phyloP scores from a whole-genome alignment of 2,113 vertebrate species.

The Oryzias melastigma region DNA sequence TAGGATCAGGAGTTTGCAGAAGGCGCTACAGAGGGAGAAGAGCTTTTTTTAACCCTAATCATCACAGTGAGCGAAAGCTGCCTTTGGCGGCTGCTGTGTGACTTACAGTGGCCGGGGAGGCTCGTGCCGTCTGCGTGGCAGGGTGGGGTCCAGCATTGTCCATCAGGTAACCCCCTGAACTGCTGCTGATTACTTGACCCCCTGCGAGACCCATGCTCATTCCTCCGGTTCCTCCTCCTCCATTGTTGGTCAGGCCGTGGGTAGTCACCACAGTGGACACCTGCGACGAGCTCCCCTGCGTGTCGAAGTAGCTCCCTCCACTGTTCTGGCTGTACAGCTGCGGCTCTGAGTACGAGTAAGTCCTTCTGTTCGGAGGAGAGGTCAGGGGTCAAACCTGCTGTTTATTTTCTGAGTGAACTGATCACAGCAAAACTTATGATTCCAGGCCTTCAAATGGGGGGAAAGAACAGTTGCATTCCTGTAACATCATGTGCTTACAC shows the following conservation, averaged over 20 bases:
- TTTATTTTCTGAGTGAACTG: slow-evolving; percentile 61
- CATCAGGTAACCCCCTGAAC: slow-evolving; percentile 82
- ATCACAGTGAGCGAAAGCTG: background rate
- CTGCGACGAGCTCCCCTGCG: slow-evolving; percentile 86
- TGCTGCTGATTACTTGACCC: slow-evolving; percentile 83
- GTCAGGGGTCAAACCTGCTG: background rate
- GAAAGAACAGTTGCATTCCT: slow-evolving; percentile 17
- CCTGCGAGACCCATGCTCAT: slow-evolving; percentile 86
- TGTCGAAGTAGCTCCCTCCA: slow-evolving; percentile 90
- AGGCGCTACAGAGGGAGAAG: too few species aligned
- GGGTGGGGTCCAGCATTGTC: slow-evolving; percentile 82
- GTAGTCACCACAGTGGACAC: slow-evolving; percentile 90
- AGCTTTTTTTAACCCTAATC: too few species aligned
- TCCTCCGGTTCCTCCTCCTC: slow-evolving; percentile 84
- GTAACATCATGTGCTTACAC: slow-evolving; percentile 62
- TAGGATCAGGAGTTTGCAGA: too few species aligned
- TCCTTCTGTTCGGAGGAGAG: slow-evolving; percentile 78
- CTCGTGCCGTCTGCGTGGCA: slow-evolving; percentile 87
- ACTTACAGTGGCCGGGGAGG: slow-evolving; percentile 83
- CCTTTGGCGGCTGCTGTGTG: background rate
- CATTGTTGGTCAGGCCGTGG: slow-evolving; percentile 92
- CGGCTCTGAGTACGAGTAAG: slow-evolving; percentile 91
- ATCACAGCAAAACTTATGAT: slow-evolving; percentile 30
- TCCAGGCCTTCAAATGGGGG: slow-evolving; percentile 1
- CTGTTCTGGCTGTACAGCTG: slow-evolving; percentile 93